Base-by-base conservation (phyloP, 2,113 vertebrate genomes). In the Fulmarus glacialis region DNA sequence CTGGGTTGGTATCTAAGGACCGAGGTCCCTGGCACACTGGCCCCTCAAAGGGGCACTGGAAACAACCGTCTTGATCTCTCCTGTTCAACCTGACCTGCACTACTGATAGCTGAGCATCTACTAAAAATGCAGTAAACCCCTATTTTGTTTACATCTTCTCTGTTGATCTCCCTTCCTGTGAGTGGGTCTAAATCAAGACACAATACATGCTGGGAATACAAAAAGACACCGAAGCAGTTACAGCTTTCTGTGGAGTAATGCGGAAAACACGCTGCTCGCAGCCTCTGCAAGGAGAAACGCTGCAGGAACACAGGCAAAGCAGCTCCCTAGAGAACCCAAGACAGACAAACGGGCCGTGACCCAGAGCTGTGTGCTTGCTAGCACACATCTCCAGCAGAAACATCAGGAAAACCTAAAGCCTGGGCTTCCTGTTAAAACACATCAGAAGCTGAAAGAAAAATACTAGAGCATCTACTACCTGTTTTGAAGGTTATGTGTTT, bases 1-100 rank as follows among this genome's bases (percentile, higher is more conserved):
- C 1, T 32, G 30, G 42, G 53, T 0, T 7, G 40, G 24, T 21
- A 8, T 12, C 26, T 4, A n/a, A 27, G 56, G 30, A n/a, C 13
- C 0, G 2, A 21, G 30, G 30, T 30, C 24, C 27, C 45, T 11
- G 10, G 45, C 1, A 0, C 47, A 16, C 22, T 2, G 6, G 62
- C 29, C 45, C 64, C 48, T 55, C 36, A 16, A 11, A 29, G 10
- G 15, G 6, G 36, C 47, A 24, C 45, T 8, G 66, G 24, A 42
- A 59, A 42, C 4, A 3, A 8, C 8, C 16, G 4, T 4, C 82
- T 14, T 6, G 4, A 45, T 5, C 67, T 48, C 22, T 23, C 36
- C 48, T 38, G 17, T 17, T 18, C 47, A 30, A 14, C 9, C 27
- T 8, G 22, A n/a, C 58, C 34, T 2, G 30, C 34, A 0, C 36